Evolutionary conservation across 2,888 invertebrate species (phyloP).

Genomic region (Reticulitermes lucifugus): DNA sequence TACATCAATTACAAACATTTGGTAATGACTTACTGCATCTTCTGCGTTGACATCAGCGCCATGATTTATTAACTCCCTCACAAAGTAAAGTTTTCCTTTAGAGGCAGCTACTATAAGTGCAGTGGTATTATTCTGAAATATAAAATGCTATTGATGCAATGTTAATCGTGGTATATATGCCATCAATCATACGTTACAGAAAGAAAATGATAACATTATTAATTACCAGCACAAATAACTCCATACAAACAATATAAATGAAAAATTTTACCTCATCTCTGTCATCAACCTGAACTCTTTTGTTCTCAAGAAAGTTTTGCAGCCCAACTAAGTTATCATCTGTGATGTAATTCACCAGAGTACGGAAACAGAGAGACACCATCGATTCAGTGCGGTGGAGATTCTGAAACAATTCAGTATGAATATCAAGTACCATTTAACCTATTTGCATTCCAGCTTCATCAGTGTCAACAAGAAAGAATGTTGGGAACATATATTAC

Average conservation of each 20-base stretch:
- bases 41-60: conserved; percentile 94
- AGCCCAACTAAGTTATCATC: conserved; percentile 84
- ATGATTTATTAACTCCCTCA: conserved; percentile 85
- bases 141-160: not conserved
- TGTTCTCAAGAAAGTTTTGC: conserved; percentile 84
- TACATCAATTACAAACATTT: not conserved
- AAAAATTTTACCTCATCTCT: conserved; percentile 80
- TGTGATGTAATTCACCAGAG: conserved; percentile 82
- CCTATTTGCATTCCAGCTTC: not conserved
- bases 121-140: conserved; percentile 87
- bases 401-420: conserved; percentile 69
- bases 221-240: no score
- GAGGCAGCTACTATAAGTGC: conserved; percentile 93
- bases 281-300: conserved; percentile 86
- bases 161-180: no score
- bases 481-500: not conserved
- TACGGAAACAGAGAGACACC: conserved; percentile 89
- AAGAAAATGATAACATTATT: no score
- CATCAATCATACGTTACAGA: no score
- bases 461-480: not conserved
- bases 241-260: not conserved
- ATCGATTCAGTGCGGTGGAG: conserved; percentile 91
- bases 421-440: conserved; percentile 18
- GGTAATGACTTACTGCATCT: conserved; percentile 73
- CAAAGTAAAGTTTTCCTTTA: conserved; percentile 86